Percentiles rank a stretch among this genome's conserved stretches.
Conservation (phyloP, 1,140 invertebrate genomes). For the Papilio machaon region DNA sequence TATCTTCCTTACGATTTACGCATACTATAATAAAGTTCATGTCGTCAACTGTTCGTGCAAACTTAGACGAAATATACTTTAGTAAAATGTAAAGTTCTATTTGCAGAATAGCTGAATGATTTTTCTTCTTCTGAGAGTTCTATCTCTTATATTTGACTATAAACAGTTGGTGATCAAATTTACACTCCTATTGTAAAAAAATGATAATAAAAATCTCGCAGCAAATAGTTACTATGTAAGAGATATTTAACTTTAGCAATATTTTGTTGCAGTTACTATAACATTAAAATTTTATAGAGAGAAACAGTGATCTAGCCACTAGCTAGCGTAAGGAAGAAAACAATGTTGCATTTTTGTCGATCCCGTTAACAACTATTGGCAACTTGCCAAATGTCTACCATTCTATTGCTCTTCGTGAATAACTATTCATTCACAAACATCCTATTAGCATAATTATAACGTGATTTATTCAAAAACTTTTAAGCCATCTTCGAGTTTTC, state of each 20-base stretch:
- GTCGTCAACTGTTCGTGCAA: background rate
- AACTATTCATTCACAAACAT: constrained; percentile 13
- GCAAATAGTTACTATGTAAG: background rate
- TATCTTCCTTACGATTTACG: constrained; percentile 20
- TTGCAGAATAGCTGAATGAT: no score
- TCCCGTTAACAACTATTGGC: constrained; percentile 6
- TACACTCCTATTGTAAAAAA: background rate
- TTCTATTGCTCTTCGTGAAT: background rate
- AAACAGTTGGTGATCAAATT: background rate
- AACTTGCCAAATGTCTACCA: background rate
- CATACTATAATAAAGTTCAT: background rate
- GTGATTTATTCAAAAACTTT: constrained; percentile 23
- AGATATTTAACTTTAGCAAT: background rate
- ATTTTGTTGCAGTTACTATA: background rate
- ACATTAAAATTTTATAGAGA: background rate
- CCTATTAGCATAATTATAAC: constrained; percentile 17
- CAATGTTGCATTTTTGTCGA: constrained; percentile 18
- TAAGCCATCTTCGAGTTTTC: background rate
- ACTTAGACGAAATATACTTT: background rate
- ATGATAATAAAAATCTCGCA: background rate
- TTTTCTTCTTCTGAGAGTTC: background rate
- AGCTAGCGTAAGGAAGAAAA: background rate
- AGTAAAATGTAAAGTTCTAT: no score
- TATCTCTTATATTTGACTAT: background rate
- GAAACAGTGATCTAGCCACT: constrained; percentile 2